Percentiles rank a stretch among this genome's conserved stretches.
These are phyloP conservation scores for Sinotaia quadrata DNA, from an alignment of 2,888 invertebrate species.

Conservation along the genomic window DNA sequence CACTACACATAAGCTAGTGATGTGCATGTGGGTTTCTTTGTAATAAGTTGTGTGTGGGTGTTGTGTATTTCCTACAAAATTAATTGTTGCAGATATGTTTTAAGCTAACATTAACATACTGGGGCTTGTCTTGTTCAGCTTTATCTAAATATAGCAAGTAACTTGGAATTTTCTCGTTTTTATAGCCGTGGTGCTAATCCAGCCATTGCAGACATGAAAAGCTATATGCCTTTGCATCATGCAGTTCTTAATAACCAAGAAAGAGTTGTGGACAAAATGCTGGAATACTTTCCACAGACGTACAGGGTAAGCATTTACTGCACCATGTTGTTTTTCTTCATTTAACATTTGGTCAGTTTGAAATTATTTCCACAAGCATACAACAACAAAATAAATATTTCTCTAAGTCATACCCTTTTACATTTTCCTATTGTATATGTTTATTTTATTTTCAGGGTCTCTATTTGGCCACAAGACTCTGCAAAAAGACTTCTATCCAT, in stretches of 20 bases:
- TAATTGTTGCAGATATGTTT: neutral
- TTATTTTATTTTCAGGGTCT: slow-evolving; percentile 50
- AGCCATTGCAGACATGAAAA: slow-evolving; percentile 54
- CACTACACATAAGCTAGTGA: too few relatives aligned
- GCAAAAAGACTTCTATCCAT: slow-evolving; percentile 53
- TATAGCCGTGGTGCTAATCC: slow-evolving; percentile 55
- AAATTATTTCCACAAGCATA: too few relatives aligned
- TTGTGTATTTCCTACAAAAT: neutral
- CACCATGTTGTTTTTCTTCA: too few relatives aligned
- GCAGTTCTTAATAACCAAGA: slow-evolving; percentile 60
- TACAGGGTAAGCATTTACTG: slow-evolving; percentile 49
- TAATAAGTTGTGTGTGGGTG: neutral
- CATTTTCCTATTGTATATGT: neutral
- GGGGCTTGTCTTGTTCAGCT: too few relatives aligned
- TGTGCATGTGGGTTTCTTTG: slow-evolving; percentile 6
- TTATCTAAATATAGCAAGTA: too few relatives aligned
- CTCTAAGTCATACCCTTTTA: neutral
- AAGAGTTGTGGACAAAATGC: slow-evolving; percentile 46
- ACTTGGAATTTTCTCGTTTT: slow-evolving; percentile 14
- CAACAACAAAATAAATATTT: neutral
- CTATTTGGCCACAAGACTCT: slow-evolving; percentile 48
- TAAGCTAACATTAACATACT: neutral
- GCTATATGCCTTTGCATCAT: slow-evolving; percentile 60
- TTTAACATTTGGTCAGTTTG: neutral
- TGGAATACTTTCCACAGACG: slow-evolving; percentile 49